A percentile compares a stretch with the other conserved stretches of the same genome.
phyloP scores from a whole-genome alignment of 2,797 vertebrate genomes.

The Macrochelys suwanniensis region DNA sequence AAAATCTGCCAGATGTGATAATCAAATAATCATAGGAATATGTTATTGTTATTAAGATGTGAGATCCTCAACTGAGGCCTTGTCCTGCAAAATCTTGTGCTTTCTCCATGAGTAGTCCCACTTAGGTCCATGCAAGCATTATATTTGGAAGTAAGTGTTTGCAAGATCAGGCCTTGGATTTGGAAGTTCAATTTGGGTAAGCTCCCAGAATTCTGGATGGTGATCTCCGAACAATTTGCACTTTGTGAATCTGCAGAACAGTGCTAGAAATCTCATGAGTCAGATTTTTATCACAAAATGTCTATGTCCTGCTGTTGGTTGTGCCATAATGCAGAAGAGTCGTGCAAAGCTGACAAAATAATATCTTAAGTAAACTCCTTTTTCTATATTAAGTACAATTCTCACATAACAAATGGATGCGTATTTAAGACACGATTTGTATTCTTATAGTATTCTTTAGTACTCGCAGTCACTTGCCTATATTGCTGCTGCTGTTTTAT shows the following conservation, averaged over 20 bases:
- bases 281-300: neutral
- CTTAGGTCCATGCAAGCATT: neutral
- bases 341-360: neutral
- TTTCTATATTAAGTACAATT: neutral
- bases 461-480: neutral
- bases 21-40: neutral
- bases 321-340: fast-evolving
- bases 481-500: neutral
- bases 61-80: neutral
- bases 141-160: neutral
- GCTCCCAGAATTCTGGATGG: fast-evolving
- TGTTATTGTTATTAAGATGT: fast-evolving
- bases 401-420: neutral
- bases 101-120: neutral
- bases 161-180: neutral
- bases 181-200: neutral
- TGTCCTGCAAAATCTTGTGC: neutral
- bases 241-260: neutral
- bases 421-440: neutral
- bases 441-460: neutral
- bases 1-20: neutral
- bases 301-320: fast-evolving
- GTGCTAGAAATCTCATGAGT: neutral
- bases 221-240: fast-evolving
- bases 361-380: no score